Percentiles rank a stretch among this genome's conserved stretches.
Evolutionary conservation across 2,797 vertebrate species (phyloP).

Genomic region (Tarsius wallacei): DNA sequence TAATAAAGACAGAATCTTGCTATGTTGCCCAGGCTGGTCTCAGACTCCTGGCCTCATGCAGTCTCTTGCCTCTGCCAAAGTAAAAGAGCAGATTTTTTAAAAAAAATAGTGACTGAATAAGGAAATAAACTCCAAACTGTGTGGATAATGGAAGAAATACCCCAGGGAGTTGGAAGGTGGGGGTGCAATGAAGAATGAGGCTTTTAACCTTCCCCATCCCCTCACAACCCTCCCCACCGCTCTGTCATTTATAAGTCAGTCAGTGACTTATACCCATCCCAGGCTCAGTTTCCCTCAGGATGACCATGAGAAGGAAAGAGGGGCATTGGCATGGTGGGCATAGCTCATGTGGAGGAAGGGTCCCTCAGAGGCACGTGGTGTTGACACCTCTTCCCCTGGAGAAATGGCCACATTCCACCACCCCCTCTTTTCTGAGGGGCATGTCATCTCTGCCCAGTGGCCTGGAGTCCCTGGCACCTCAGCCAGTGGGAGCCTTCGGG

Average conservation of each 20-base stretch:
- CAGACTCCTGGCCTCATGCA: too few species aligned
- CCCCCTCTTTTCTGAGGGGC: fast-evolving
- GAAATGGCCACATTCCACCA: fast-evolving
- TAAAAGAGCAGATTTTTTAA: background rate
- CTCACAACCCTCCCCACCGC: background rate
- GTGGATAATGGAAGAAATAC: background rate
- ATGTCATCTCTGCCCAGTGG: background rate
- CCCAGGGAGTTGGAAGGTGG: background rate
- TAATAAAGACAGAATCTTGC: too few species aligned
- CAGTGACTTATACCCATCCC: fast-evolving
- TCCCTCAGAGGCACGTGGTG: background rate
- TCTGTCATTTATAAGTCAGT: background rate
- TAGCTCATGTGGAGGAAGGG: background rate
- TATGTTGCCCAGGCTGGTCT: too few species aligned
- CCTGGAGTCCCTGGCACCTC: fast-evolving
- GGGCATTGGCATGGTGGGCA: background rate
- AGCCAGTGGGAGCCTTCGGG: background rate
- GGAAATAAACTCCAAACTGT: fast-evolving
- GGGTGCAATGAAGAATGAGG: fast-evolving
- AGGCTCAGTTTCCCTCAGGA: background rate
- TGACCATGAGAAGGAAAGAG: fast-evolving
- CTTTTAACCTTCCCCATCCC: too few species aligned
- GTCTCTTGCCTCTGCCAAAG: too few species aligned
- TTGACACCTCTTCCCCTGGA: fast-evolving
- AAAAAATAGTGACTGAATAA: background rate